Evolutionary conservation across 1,140 invertebrate genomes (phyloP), one percentile per base, ranked within the genome.

Genomic region (Pseudomyrmex dendroicus): DNA sequence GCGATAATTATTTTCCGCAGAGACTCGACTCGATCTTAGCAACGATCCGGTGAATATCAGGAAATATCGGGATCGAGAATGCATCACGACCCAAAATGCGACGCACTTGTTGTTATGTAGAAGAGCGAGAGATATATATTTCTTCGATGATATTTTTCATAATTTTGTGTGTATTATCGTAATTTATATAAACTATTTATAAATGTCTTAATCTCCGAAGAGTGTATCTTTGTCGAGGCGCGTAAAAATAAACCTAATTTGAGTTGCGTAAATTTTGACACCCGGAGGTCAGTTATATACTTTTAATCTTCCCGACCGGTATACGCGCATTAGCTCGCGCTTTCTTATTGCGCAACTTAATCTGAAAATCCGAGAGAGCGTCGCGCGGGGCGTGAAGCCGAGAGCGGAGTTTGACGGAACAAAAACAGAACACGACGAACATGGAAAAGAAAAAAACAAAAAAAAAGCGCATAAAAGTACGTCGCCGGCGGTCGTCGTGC

Each of bases 1-100:
- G 22, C 52, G 66, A 82, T 82, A 82, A 82, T 82, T 73, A 82
- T 82, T 82, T 77, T 73, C 68, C 44, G 17, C 52, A 3, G 56
- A 82, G 54, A 56, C 56, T 82, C 8, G 67, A n/a, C 46, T n/a
- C 15, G 44, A 20, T 57, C 64, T 61, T 61, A 82, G 44, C 22
- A 72, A 80, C 44, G 77, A 72, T 56, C 15, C 44, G 44, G 15
- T 15, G 22, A 73, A 73, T 46, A 44, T 46, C 67, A 56, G 56
- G 46, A 82, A 50, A 73, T 82, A 82, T 73, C 25, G 46, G 56
- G 17, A 72, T 82, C 67, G 54, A 72, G 54, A 80, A 3, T 48
- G 10, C 76, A 17, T 8, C 44, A 12, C 8, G 22, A 66, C 17
- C n/a, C 4, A 7, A 70, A 5, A 61, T 50, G 44, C 44, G 20